Evolutionary conservation across 2,113 vertebrate genomes (phyloP).

Genomic region (Albula goreensis): DNA sequence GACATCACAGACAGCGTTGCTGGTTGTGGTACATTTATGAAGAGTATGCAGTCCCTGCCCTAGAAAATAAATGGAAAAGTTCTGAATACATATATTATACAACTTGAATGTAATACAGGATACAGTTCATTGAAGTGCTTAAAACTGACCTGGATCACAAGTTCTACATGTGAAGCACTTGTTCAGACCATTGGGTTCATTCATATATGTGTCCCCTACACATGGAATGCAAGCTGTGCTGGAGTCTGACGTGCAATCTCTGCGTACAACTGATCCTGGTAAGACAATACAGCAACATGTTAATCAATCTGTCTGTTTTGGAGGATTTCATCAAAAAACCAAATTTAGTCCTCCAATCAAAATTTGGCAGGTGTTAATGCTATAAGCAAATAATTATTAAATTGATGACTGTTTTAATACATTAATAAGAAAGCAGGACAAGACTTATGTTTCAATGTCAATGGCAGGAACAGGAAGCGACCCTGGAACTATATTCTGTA

Average conservation of each 20-base stretch:
- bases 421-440: no score
- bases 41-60: neutral
- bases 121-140: neutral
- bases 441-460: no score
- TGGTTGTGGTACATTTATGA: neutral
- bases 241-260: conserved; percentile 6
- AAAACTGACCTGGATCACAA: conserved; percentile 39
- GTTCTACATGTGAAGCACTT: conserved; percentile 32
- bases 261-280: conserved; percentile 29
- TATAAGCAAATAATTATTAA: no score
- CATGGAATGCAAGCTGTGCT: conserved; percentile 36
- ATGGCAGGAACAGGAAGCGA: no score
- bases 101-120: no score
- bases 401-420: no score
- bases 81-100: no score
- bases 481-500: no score
- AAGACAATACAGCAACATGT: neutral
- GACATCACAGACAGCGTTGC: conserved; percentile 12
- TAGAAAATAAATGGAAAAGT: neutral
- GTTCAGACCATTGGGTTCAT: conserved; percentile 25
- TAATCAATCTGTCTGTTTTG: neutral
- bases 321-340: neutral
- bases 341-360: no score
- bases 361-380: no score
- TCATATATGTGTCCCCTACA: conserved; percentile 32